Conservation (phyloP, 1,140 invertebrate species). For the Drepana arcuata region DNA sequence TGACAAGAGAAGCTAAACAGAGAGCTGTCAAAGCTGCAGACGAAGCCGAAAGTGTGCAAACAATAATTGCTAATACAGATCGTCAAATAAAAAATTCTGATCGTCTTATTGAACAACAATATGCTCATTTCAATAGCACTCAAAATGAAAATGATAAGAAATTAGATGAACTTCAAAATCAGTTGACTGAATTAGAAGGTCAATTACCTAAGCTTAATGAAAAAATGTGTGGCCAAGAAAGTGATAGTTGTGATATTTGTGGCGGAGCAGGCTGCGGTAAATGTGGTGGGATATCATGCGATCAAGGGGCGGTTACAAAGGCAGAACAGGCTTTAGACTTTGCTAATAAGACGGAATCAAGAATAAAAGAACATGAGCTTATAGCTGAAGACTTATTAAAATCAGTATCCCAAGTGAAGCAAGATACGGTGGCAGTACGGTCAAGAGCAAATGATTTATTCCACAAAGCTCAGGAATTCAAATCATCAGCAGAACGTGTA, state of each 20-base stretch:
- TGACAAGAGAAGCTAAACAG: slow-evolving; percentile 87
- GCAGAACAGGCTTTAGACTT: slow-evolving; percentile 88
- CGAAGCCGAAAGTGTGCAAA: slow-evolving; percentile 75
- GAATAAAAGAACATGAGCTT: slow-evolving; percentile 86
- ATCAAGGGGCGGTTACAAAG: slow-evolving; percentile 88
- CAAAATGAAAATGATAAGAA: slow-evolving; percentile 80
- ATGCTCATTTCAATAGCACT: slow-evolving; percentile 79
- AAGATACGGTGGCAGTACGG: slow-evolving; percentile 70
- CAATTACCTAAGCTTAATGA: slow-evolving; percentile 90
- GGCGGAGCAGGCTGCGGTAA: slow-evolving; percentile 94
- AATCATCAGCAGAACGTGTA: slow-evolving; percentile 61
- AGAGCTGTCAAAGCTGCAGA: slow-evolving; percentile 79
- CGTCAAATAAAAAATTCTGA: slow-evolving; percentile 88
- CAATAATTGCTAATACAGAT: slow-evolving; percentile 82
- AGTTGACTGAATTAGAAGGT: slow-evolving; percentile 78
- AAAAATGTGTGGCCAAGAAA: slow-evolving; percentile 90
- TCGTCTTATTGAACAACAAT: slow-evolving; percentile 80
- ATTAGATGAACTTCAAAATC: slow-evolving; percentile 72
- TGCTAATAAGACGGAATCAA: slow-evolving; percentile 85
- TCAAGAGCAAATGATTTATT: slow-evolving; percentile 67
- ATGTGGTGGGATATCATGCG: slow-evolving; percentile 93
- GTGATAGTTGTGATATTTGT: slow-evolving; percentile 93
- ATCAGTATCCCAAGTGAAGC: slow-evolving; percentile 71
- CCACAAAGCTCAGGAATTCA: slow-evolving; percentile 63
- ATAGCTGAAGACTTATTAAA: slow-evolving; percentile 77